Base-by-base conservation (phyloP, 2,113 vertebrate species). In the Elephas maximus region DNA sequence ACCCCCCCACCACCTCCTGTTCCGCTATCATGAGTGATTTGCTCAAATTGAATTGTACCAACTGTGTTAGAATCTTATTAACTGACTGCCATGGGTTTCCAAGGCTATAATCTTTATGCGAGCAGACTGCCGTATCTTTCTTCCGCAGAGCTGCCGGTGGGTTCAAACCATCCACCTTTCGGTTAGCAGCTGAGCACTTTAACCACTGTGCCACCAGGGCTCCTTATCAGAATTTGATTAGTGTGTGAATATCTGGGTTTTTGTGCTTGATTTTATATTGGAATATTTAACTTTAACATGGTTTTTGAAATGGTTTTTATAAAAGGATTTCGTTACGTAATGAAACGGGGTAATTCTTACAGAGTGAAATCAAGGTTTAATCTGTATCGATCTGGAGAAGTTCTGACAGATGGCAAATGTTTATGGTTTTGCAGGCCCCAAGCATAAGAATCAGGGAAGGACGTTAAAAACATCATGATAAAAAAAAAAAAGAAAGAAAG, bases 221-320 rank as follows among this genome's bases (percentile, higher is more conserved):
- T n/a, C 33, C 18, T n/a, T n/a, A 73, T 37, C 20, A n/a, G 33
- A 73, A 41, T 53, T 53, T 9, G 78, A 26, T 74, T 45, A 17
- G 60, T 81, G 48, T 28, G 41, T 71, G 28, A 92, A 7, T n/a
- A 63, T 41, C 80, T 33, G 26, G 17, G 6, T 79, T 53, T 83
- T 63, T 82, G 24, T 76, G 37, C 63, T 80, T 57, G 90, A 30
- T 63, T 90, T 63, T 74, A 83, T n/a, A 62, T 5, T 71, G 67
- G 37, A 67, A 82, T 51, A 20, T 89, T 87, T 74, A 65, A 28
- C 69, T 89, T 87, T 74, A 65, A 28, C 69, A 91, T 79, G n/a
- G 9, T 53, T 92, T 86, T 76, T 11, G 41, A 93, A 96, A 96
- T 69, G 63, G 20, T 73, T 93, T 95, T 71, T 88, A 33, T 82